phyloP scores from a whole-genome alignment of 1,140 invertebrate species.

The Aricia agestis region DNA sequence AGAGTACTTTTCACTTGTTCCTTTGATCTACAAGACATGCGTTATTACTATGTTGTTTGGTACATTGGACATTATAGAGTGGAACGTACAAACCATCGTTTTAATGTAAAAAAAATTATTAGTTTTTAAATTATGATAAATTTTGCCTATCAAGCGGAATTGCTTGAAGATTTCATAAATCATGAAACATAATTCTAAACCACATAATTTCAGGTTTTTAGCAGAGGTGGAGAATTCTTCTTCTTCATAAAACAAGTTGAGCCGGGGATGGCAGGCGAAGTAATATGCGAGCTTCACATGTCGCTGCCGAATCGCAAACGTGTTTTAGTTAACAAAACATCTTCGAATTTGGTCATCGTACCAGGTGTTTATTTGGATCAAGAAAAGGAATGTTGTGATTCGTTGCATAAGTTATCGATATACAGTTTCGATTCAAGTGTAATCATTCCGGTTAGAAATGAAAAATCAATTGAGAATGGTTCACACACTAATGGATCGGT shows the following conservation, averaged over 20 bases:
- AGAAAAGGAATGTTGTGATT: constrained; percentile 20
- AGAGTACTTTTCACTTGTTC: constrained; percentile 26
- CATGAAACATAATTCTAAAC: not conserved
- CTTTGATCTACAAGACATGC: constrained; percentile 30
- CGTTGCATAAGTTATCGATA: constrained; percentile 11
- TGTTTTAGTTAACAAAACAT: constrained; percentile 26
- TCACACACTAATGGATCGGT: not conserved
- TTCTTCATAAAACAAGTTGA: constrained; percentile 34
- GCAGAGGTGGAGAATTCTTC: constrained; percentile 30
- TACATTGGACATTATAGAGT: constrained; percentile 37
- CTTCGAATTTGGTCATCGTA: constrained; percentile 31
- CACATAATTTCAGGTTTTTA: constrained; percentile 30
- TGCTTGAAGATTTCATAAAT: too few species aligned
- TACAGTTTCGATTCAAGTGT: constrained; percentile 18
- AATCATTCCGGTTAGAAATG: constrained; percentile 16
- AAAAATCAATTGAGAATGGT: constrained; percentile 21
- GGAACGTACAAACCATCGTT: constrained; percentile 35
- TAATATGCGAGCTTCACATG: constrained; percentile 34
- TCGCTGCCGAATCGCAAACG: constrained; percentile 31
- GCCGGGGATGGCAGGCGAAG: constrained; percentile 35
- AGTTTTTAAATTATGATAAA: too few species aligned
- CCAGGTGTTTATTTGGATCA: constrained; percentile 24
- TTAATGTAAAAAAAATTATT: constrained; percentile 35
- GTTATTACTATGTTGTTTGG: constrained; percentile 36
- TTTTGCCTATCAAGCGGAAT: too few species aligned